phyloP scores from a whole-genome alignment of 1,140 invertebrate genomes.

The Sycophaga agraensis region DNA sequence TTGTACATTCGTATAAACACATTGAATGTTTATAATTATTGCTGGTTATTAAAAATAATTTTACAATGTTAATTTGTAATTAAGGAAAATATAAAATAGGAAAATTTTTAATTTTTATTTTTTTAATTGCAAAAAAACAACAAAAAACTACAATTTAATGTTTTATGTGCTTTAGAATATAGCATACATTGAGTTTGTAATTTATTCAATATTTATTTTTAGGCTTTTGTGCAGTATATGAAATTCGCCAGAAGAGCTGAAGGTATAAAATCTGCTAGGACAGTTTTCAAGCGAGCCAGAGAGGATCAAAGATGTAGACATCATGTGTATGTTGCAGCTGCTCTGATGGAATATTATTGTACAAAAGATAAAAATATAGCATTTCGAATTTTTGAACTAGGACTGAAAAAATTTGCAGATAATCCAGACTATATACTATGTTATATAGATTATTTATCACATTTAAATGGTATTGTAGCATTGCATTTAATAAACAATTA shows the following conservation, averaged over 20 bases:
- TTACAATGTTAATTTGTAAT: too few relatives aligned
- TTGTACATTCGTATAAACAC: too few relatives aligned
- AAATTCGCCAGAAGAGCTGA: conserved; percentile 96
- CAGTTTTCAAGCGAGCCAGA: conserved; percentile 92
- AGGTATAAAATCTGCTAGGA: conserved; percentile 93
- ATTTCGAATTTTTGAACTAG: conserved; percentile 97
- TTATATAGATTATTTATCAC: conserved; percentile 96
- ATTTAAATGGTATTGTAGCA: conserved; percentile 81
- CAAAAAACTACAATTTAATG: too few relatives aligned
- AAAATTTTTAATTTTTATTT: neutral
- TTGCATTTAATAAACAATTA: neutral
- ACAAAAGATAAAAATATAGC: conserved; percentile 99
- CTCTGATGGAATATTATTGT: conserved; percentile 99
- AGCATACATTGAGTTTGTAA: too few relatives aligned
- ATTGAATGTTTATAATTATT: too few relatives aligned
- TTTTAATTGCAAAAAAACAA: too few relatives aligned
- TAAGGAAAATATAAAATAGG: too few relatives aligned
- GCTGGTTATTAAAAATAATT: too few relatives aligned
- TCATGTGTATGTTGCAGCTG: conserved; percentile 95
- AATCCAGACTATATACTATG: conserved; percentile 92
- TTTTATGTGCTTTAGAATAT: too few relatives aligned
- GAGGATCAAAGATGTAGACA: conserved; percentile 85
- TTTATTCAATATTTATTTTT: conserved; percentile 3
- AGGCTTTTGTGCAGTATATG: conserved; percentile 99
- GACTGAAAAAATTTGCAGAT: conserved; percentile 93